A percentile compares a stretch with the other conserved stretches of the same genome.
phyloP scores from a whole-genome alignment of 2,888 invertebrate species.

The Pyrgus malvae region DNA sequence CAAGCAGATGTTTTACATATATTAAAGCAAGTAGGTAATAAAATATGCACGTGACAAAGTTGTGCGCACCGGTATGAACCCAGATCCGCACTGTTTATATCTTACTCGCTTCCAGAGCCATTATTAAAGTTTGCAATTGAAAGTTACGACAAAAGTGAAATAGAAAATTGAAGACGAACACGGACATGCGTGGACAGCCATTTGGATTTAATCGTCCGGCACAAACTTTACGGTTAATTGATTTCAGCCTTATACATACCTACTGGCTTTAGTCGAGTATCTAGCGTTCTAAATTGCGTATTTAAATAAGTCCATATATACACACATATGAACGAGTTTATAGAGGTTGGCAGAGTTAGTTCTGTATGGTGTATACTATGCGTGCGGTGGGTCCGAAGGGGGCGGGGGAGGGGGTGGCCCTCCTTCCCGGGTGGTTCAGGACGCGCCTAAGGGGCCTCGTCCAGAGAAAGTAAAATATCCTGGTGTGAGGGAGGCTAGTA shows the following conservation, averaged over 20 bases:
- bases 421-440: conserved; percentile 52
- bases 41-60: too few species aligned
- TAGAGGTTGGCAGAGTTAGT: conserved; percentile 77
- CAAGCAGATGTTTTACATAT: too few species aligned
- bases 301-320: conserved; percentile 71
- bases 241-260: conserved; percentile 54
- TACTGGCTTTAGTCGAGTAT: conserved; percentile 42
- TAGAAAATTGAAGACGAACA: conserved; percentile 5
- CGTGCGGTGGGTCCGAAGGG: conserved; percentile 61
- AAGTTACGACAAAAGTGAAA: too few species aligned
- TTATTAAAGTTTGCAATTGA: too few species aligned
- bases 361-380: conserved; percentile 76
- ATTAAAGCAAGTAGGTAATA: too few species aligned
- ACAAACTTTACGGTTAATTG: conserved; percentile 65
- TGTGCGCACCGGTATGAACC: too few species aligned
- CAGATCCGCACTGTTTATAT: too few species aligned
- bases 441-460: conserved; percentile 75
- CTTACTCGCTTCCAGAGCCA: too few species aligned
- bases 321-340: conserved; percentile 61
- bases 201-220: conserved; percentile 56
- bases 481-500: conserved; percentile 80
- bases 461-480: conserved; percentile 82
- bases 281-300: conserved; percentile 69
- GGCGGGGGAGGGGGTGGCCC: conserved; percentile 43
- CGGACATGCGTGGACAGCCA: conserved; percentile 33